Base-by-base conservation (phyloP, 2,797 vertebrate genomes). In the Jordanella pulchra region DNA sequence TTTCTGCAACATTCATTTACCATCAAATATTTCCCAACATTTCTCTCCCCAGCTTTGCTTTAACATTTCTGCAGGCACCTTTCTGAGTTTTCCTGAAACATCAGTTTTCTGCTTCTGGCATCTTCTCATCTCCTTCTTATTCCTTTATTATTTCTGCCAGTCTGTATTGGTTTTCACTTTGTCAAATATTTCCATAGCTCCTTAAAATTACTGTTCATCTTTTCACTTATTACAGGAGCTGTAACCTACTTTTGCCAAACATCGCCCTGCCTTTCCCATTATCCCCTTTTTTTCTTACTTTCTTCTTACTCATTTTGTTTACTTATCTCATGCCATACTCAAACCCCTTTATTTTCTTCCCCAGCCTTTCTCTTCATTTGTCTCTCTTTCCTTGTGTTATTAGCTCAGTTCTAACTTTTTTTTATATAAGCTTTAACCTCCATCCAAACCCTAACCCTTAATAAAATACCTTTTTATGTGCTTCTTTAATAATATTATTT, bases 221-320 rank as follows among this genome's bases (percentile, higher is more conserved):
- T 42, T 55, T 56, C 51, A 56, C 25, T 55, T 17, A 23, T 73
- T 73, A 32, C 50, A 48, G 30, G 51, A 56, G 39, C 44, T 60
- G 53, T 54, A 67, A 67, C 72, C 53, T 47, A 73, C 32, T 67
- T 58, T 53, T 66, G 21, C 42, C 65, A n/a, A 30, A 21, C 60
- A 28, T 55, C 48, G 27, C 56, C 14, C 12, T 35, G 21, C 51
- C 48, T 53, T 64, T 3, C 13, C 35, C 48, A 6, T 42, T 28
- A 12, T 53, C 67, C 14, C 25, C 23, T 61, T 50, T 30, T 54
- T 28, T 60, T 72, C 45, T 30, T 28, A n/a, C 9, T 58, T 58
- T 23, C 35, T 21, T 35, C 17, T 10, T 51, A 11, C 45, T 28
- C 44, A 0, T 39, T 35, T 35, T 3, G 3, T 39, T 39, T n/a